Evolutionary conservation across 1,140 invertebrate genomes (phyloP).

Genomic region (Magallana angulata): DNA sequence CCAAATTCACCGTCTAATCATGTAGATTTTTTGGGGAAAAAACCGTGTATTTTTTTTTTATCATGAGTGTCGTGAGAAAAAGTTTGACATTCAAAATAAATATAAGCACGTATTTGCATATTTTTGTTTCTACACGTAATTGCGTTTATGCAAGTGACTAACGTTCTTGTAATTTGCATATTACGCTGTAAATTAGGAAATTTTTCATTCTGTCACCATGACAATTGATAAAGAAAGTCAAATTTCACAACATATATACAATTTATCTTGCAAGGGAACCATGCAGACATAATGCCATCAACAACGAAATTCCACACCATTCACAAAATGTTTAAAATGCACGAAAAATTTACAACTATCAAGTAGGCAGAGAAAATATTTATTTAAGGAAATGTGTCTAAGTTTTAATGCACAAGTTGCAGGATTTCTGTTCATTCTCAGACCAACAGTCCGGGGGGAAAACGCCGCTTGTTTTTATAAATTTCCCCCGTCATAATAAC

Average conservation of each 20-base stretch:
- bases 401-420: not conserved
- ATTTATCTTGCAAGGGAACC: constrained; percentile 19
- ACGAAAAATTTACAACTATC: not conserved
- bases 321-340: not conserved
- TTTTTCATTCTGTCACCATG: constrained; percentile 30
- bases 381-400: constrained; percentile 28
- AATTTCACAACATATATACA: constrained; percentile 17
- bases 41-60: not conserved
- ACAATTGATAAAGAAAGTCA: constrained; percentile 38
- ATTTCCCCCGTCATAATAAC: constrained; percentile 1
- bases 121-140: constrained; percentile 17
- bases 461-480: constrained; percentile 23
- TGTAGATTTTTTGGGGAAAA: not conserved
- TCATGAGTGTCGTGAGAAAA: constrained; percentile 14
- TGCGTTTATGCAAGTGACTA: constrained; percentile 28
- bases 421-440: constrained; percentile 1
- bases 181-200: not conserved
- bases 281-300: not conserved
- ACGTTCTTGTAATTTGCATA: constrained; percentile 28
- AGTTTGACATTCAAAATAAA: constrained; percentile 24
- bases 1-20: not conserved
- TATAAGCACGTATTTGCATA: constrained; percentile 17
- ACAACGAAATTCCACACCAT: not conserved
- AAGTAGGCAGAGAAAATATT: not conserved
- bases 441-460: constrained; percentile 1